Base-by-base conservation (phyloP, 2,797 vertebrate species). In the Poecilia gillii region DNA sequence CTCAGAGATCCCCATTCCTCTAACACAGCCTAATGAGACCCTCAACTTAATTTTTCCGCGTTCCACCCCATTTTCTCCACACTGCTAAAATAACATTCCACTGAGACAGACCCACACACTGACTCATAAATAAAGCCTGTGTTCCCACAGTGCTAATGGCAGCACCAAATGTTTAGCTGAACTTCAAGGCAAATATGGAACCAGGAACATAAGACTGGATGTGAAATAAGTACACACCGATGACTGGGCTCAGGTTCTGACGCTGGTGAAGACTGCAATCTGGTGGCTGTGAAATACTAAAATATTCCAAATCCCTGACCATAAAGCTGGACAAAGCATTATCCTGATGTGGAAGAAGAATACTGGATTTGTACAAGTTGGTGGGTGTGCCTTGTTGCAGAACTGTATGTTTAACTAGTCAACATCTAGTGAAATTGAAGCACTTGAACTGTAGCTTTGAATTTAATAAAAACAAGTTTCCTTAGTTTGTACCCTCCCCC, bases 31-130 rank as follows among this genome's bases (percentile, higher is more conserved):
- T 12, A 39, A 25, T 13, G 66, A 70, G 5, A 70, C 9, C 36
- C 51, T 39, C 36, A 57, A 25, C 33, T 55, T 39, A 36, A 53
- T 16, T 41, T 55, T 39, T n/a, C 49, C 73, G 43, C 11, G 8
- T 53, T 25, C 72, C 55, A 45, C 79, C 74, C 74, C 33, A 23
- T 14, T 66, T 66, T 76, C 85, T 79, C 85, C 81, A 72, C 84
- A 80, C 84, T 36, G 80, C 77, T 89, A 80, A 88, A 89, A 93
- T 89, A 91, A 93, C 90, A 92, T 93, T 93, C 91, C 92, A 80
- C 71, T 74, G 84, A 84, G 89, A 86, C 47, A 73, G 87, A 88
- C 73, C 88, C 89, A 87, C 72, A 75, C 81, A 47, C 81, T 83
- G 90, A 91, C 87, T 92, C 90, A 91, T 91, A 93, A 90, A 92